phyloP scores from a whole-genome alignment of 2,113 vertebrate species.

The Bujurquina vittata region DNA sequence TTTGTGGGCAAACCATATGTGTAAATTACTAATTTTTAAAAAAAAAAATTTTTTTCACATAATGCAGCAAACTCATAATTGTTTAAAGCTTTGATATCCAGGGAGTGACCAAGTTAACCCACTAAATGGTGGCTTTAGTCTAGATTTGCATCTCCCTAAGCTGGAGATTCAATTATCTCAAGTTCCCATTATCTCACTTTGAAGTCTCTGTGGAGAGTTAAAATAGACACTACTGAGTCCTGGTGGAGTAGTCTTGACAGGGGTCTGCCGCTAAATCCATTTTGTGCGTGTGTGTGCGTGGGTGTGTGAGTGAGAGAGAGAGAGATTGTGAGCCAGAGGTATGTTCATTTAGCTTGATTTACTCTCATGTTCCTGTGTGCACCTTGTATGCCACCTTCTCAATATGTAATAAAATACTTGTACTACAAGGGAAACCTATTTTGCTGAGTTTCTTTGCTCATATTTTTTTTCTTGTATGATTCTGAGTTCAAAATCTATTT shows the following conservation, averaged over 20 bases:
- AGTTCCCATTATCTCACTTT: conserved; percentile 69
- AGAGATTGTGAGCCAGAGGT: background rate
- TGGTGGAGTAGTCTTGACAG: conserved; percentile 42
- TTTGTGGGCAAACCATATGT: too few relatives aligned
- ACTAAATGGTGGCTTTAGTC: conserved; percentile 41
- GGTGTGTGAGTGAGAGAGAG: background rate
- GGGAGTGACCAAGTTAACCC: conserved; percentile 41
- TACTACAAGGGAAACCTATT: background rate
- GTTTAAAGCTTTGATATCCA: conserved; percentile 9
- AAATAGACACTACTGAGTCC: conserved; percentile 65
- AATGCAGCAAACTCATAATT: background rate
- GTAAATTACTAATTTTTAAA: background rate
- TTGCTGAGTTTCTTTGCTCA: background rate
- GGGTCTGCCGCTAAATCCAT: conserved; percentile 44
- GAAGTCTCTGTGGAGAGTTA: conserved; percentile 67
- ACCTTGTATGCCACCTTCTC: background rate
- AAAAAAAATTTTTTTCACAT: background rate
- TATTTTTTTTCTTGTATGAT: background rate
- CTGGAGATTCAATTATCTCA: conserved; percentile 72
- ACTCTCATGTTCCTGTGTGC: background rate
- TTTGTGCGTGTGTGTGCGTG: too few relatives aligned
- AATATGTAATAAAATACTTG: background rate
- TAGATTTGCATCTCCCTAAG: conserved; percentile 60
- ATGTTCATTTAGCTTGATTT: background rate
- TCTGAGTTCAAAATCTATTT: background rate